Conservation (phyloP, 1,140 invertebrate genomes). For the Mamestra configurata region DNA sequence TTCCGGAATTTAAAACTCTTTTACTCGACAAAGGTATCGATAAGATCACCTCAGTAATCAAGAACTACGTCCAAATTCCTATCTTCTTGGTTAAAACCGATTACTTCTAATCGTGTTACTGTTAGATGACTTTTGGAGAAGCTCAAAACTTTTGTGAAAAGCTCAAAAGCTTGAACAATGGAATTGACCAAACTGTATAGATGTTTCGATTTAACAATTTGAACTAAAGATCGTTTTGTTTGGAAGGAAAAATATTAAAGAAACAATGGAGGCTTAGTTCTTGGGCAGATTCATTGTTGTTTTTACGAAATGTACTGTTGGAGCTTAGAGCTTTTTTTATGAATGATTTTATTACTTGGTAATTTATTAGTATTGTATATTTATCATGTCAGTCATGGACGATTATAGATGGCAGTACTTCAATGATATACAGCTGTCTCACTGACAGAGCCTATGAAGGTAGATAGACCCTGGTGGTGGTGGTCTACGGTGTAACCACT, state of each 20-base stretch:
- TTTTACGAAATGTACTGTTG: conserved; percentile 3
- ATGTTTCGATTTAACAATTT: conserved; percentile 63
- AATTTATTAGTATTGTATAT: no score
- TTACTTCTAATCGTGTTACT: conserved; percentile 48
- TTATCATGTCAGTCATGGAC: no score
- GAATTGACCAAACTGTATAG: conserved; percentile 61
- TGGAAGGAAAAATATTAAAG: conserved; percentile 66
- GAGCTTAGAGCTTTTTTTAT: not conserved
- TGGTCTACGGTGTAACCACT: no score
- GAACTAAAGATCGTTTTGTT: conserved; percentile 58
- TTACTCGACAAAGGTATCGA: not conserved
- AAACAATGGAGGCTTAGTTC: conserved; percentile 66
- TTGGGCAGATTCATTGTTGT: conserved; percentile 27
- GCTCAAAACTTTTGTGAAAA: conserved; percentile 31
- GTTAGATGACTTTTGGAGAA: conserved; percentile 46
- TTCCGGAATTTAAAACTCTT: not conserved
- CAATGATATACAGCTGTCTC: no score
- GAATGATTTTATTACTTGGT: not conserved
- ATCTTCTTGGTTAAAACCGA: conserved; percentile 35
- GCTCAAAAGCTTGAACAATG: conserved; percentile 63
- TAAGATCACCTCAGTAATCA: not conserved
- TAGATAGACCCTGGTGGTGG: no score
- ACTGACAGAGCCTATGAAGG: no score
- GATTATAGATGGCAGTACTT: no score
- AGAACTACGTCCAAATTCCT: conserved; percentile 10